Percentiles rank a stretch among this genome's conserved stretches.
These are phyloP conservation scores for Eupithecia dodoneata DNA, from an alignment of 2,888 invertebrate species.

Conservation along the genomic window DNA sequence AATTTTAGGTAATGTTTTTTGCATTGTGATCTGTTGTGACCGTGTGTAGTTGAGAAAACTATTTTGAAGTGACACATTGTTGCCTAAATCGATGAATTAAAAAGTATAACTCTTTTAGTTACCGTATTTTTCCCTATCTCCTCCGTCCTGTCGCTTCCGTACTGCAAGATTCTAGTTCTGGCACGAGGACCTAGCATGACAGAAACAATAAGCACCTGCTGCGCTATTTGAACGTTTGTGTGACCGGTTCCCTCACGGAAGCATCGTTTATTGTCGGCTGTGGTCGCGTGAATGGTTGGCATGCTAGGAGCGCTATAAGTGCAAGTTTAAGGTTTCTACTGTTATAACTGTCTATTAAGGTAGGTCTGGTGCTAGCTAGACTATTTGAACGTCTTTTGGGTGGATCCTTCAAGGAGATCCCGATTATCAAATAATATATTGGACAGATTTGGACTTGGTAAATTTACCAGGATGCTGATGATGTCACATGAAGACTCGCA, in stretches of 20 bases:
- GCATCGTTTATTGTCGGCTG: background rate
- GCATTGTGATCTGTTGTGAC: no score
- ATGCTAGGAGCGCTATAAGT: slow-evolving; percentile 27
- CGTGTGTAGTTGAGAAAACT: no score
- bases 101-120: no score
- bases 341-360: background rate
- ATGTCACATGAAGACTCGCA: no score
- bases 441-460: no score
- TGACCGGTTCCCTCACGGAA: slow-evolving; percentile 1
- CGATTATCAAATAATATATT: no score
- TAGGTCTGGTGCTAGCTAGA: background rate
- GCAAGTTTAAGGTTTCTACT: background rate
- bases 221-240: slow-evolving; percentile 3
- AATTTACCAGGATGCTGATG: no score
- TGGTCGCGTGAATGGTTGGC: slow-evolving; percentile 65
- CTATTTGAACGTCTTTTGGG: background rate
- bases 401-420: no score
- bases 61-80: no score
- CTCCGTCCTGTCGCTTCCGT: background rate
- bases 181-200: background rate
- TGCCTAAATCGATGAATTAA: no score
- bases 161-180: background rate
- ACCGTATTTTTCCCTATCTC: no score
- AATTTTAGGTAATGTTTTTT: no score
- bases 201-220: slow-evolving; percentile 2